These are phyloP conservation scores for Cariama cristata DNA, from an alignment of 2,113 vertebrate genomes.

Conservation along the genomic window DNA sequence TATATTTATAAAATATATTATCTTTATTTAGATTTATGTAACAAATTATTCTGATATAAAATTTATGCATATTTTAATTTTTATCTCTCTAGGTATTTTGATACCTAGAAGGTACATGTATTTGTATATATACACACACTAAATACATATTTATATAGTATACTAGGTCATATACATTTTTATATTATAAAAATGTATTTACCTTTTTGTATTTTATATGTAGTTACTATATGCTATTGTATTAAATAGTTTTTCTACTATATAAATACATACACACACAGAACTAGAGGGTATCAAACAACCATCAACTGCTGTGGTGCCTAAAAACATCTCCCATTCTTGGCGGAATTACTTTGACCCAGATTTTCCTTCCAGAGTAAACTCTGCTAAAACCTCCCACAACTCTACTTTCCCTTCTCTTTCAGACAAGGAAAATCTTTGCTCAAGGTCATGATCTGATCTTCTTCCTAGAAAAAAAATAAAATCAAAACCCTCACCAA, in stretches of 20 bases:
- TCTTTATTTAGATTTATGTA: background rate
- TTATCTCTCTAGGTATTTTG: background rate
- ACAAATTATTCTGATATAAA: background rate
- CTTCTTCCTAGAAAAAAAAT: background rate
- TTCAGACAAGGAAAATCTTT: background rate
- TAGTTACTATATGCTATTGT: background rate
- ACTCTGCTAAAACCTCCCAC: background rate
- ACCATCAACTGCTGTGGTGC: background rate
- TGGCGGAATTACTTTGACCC: background rate
- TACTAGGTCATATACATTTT: background rate
- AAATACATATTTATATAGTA: background rate
- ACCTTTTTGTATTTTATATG: background rate
- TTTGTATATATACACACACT: background rate
- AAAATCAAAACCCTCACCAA: background rate
- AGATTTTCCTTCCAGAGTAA: background rate
- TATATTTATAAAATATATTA: background rate
- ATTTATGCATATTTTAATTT: accelerated
- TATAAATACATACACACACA: background rate
- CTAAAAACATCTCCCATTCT: background rate
- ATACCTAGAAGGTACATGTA: background rate
- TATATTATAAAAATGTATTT: background rate
- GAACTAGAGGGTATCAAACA: background rate
- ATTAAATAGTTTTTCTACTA: background rate
- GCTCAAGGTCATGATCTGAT: background rate
- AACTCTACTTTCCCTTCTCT: background rate